A percentile compares a stretch with the other conserved stretches of the same genome.
Conservation (phyloP, 2,888 invertebrate genomes). For the Lymantria monacha region DNA sequence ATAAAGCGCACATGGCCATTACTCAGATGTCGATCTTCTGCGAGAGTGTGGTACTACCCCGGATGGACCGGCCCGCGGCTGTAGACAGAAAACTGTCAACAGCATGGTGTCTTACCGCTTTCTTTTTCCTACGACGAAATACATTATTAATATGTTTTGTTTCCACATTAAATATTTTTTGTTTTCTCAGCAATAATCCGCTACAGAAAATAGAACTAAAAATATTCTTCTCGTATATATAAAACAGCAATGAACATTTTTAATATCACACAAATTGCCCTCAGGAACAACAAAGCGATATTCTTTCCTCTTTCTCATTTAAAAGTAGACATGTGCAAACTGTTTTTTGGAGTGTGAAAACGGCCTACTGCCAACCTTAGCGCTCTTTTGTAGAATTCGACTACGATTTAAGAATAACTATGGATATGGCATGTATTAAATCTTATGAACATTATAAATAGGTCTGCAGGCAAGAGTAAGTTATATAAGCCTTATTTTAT, state of each 20-base stretch:
- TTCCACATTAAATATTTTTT: background rate
- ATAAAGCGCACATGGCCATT: no score
- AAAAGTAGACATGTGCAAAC: slow-evolving; percentile 31
- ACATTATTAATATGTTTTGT: no score
- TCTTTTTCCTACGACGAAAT: no score
- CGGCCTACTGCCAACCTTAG: slow-evolving; percentile 33
- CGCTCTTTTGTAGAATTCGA: slow-evolving; percentile 23
- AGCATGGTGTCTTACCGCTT: no score
- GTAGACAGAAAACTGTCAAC: no score
- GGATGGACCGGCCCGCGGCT: no score
- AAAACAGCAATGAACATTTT: slow-evolving; percentile 11
- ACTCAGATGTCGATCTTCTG: no score
- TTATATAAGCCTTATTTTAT: no score
- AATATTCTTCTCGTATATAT: background rate
- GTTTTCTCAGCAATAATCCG: background rate
- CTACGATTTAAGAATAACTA: slow-evolving; percentile 12
- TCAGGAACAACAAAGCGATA: slow-evolving; percentile 11
- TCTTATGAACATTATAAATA: no score
- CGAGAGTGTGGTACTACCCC: no score
- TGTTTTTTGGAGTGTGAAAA: slow-evolving; percentile 58
- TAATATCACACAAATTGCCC: slow-evolving; percentile 27
- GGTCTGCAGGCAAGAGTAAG: no score
- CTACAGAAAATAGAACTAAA: background rate
- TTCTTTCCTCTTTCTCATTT: slow-evolving; percentile 49
- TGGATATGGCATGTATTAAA: no score